These are phyloP conservation scores for Pocota personata DNA, from an alignment of 2,888 invertebrate genomes.

Conservation along the genomic window DNA sequence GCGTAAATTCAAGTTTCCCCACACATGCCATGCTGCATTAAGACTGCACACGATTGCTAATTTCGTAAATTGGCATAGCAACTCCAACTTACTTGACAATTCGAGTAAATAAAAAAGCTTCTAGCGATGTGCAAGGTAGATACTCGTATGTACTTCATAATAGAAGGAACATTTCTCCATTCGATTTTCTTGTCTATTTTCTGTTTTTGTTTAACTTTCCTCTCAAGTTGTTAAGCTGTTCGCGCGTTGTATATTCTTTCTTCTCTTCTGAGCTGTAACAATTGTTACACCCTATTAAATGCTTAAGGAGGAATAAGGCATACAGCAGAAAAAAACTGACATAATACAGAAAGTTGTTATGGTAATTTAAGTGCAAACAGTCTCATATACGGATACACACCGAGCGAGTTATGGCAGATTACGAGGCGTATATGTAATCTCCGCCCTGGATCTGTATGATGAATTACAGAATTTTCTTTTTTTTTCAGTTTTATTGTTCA, in stretches of 20 bases:
- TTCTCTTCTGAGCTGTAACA: conserved; percentile 7
- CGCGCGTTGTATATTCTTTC: conserved; percentile 11
- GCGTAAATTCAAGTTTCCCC: background rate
- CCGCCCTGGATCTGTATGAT: conserved; percentile 28
- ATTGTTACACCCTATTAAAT: conserved; percentile 61
- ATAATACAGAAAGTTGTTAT: conserved; percentile 50
- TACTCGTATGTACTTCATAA: background rate
- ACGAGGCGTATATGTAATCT: conserved; percentile 34
- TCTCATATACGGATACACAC: conserved; percentile 10
- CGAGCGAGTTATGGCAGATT: conserved; percentile 37
- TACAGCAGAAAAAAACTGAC: background rate
- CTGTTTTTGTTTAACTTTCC: conserved; percentile 37
- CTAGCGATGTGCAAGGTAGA: background rate
- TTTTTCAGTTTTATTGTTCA: background rate
- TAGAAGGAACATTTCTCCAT: background rate
- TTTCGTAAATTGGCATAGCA: background rate
- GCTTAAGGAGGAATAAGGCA: conserved; percentile 24
- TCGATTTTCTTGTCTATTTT: background rate
- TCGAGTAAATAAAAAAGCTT: background rate
- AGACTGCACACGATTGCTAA: background rate
- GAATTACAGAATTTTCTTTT: conserved; percentile 40
- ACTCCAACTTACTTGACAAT: background rate
- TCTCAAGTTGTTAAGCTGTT: conserved; percentile 43
- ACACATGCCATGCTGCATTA: background rate
- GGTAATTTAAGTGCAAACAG: conserved; percentile 54